Base-by-base conservation (phyloP, 2,888 invertebrate species). In the Drosophila niveifrons region DNA sequence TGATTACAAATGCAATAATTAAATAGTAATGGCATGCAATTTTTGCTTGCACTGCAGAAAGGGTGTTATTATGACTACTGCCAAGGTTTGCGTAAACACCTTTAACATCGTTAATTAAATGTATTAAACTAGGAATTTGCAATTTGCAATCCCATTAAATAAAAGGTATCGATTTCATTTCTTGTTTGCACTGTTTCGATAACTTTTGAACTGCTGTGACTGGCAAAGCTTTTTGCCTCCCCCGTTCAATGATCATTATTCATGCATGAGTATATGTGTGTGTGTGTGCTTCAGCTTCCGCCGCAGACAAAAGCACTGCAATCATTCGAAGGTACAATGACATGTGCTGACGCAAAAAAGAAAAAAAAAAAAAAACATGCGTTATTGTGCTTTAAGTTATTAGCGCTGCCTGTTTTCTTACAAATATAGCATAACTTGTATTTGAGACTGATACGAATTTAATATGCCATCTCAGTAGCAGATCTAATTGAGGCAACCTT, bases 401-500 rank as follows among this genome's bases (percentile, higher is more conserved):
- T 41, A 36, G n/a, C 11, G 9, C 28, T 36, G 61, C 23, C 23
- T 47, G 43, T 73, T 56, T 56, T 47, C 52, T 57, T 63, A 15
- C 15, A 31, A 57, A 51, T 11, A 36, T 36, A 36, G 11, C 11
- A 51, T 66, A 59, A 53, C 67, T 51, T 41, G 17, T 43, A 41
- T 31, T 79, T 59, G 50, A 48, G 58, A 65, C 34, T 47, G 55
- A 46, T 59, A 70, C 50, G 48, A 48, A 31, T 58, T 23, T 58
- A 71, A 53, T 62, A 15, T 11, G 39, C 13, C 47, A 11, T 34
- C 52, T 34, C 52, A 11, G 36, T 17, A 36, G 23, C 63, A 18
- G 50, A 51, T 43, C 39, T 65, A 78, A 87, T 89, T 78, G 78
- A 56, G 47, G 51, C 69, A 85, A 78, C 82, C 82, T 83, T 89